Base-by-base conservation (phyloP, 2,113 vertebrate species). In the Hucho hucho region DNA sequence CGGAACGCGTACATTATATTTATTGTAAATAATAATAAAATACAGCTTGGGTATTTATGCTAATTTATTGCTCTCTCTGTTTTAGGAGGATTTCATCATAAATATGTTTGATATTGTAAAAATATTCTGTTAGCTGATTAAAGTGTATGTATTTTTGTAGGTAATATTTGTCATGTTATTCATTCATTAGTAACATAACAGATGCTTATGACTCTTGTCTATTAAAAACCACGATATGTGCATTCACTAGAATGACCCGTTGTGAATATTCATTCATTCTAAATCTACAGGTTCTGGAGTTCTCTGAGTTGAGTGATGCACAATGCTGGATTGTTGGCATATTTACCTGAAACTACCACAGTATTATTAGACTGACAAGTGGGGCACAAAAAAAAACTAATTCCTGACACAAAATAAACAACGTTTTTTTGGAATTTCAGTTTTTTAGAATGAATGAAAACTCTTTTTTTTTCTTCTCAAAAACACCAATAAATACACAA, bases 1-100 rank as follows among this genome's bases (percentile, higher is more conserved):
- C 37, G 16, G 61, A 26, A 25, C 16, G 3, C 89, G 82, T 90
- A 77, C 75, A 83, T 71, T 72, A 83, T 94, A 93, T 92, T 91
- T 90, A 90, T 84, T 94, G 92, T 93, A 92, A 87, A 93, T 93
- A 94, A 81, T 79, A 79, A 16, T 67, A 46, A 64, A 88, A 64
- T 43, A 82, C 83, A 88, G 12, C 69, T 18, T 49, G 73, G 81
- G 75, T 93, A 92, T 94, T 93, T 94, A 92, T 93, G 76, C 86
- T 90, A 84, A 77, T 78, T 75, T 63, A 83, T 75, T 28, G 74
- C 75, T 66, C 77, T 16, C 47, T 67, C 75, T 22, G 70, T 83
- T 74, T 53, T 29, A 59, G 49, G 13, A 11, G 22, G n/a, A 61
- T 61, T 59, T 7, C n/a, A 6, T 22, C 20, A 59, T n/a, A 59